phyloP scores from a whole-genome alignment of 1,140 invertebrate species.

The Drosophila littoralis region DNA sequence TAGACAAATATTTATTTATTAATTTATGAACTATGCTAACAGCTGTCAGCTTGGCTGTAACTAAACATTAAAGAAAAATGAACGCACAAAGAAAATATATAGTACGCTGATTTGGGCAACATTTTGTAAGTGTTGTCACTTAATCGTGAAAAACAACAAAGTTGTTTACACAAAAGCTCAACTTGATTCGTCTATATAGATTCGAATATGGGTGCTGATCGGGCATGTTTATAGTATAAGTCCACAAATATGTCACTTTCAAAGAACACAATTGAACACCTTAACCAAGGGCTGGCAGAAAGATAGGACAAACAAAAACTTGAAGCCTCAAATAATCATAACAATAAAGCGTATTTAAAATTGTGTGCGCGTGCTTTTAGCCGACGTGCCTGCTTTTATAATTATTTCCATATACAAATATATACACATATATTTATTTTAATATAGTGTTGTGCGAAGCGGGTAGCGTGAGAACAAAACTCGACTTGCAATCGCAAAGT shows the following conservation, averaged over 20 bases:
- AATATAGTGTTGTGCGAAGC: conserved; percentile 13
- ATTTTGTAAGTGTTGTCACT: too few species aligned
- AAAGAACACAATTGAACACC: background rate
- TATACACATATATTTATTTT: background rate
- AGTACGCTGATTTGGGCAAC: too few species aligned
- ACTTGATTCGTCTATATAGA: too few species aligned
- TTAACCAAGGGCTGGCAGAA: background rate
- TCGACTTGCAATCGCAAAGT: conserved; percentile 25
- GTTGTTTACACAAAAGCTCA: too few species aligned
- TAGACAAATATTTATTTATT: too few species aligned
- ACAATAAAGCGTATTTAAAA: conserved; percentile 71
- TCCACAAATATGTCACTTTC: background rate
- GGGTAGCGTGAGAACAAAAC: conserved; percentile 68
- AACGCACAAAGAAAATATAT: too few species aligned
- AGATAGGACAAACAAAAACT: conserved; percentile 31
- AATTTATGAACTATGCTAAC: too few species aligned
- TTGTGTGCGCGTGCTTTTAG: conserved; percentile 63
- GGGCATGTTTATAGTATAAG: too few species aligned
- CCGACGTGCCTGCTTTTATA: conserved; percentile 46
- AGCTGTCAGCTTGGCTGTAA: too few species aligned
- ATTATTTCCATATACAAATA: conserved; percentile 14
- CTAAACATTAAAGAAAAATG: too few species aligned
- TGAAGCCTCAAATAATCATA: conserved; percentile 59
- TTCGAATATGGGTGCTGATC: too few species aligned
- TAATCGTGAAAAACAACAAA: too few species aligned